Evolutionary conservation across 2,113 vertebrate genomes (phyloP), one percentile per base, ranked within the genome.

Genomic region (Bos indicus): DNA sequence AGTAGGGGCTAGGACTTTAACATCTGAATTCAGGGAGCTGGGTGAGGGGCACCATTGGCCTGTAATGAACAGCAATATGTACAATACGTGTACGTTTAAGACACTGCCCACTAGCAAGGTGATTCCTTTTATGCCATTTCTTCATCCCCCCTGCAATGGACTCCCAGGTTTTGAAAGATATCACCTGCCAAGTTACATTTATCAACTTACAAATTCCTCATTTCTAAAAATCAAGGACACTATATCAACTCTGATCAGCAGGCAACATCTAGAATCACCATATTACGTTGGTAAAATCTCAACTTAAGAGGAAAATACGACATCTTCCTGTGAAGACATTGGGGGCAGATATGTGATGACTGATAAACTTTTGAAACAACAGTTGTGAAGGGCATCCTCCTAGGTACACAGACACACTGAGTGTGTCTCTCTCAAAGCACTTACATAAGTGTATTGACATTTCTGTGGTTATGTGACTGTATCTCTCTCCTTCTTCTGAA

Each of bases 391-490:
- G 6, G 26, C 7, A 7, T 1, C 1, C 26, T 81, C 25, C n/a
- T 3, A 16, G 12, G 21, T 3, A 19, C 64, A 3, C 17, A 14
- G 48, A 4, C 28, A 1, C 4, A 6, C 56, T 6, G 30, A 7
- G 43, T 1, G 5, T n/a, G 48, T 16, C n/a, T 30, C 17, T 8
- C 0, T 30, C 1, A 7, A 0, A 19, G 71, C 57, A 64, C n/a
- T 52, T 21, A 16, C 25, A 23, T 8, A 33, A 25, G 1, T 7
- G n/a, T 15, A 40, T 6, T 13, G 40, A 51, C 16, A 51, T 48
- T n/a, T 26, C 40, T 33, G 64, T 28, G 80, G 6, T 62, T 33
- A 15, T 3, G 16, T 43, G 83, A 48, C 71, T 33, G 8, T 28
- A 23, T 12, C 71, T n/a, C 19, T 4, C 43, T 14, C 36, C 3